Evolutionary conservation across 2,797 vertebrate genomes (phyloP), one percentile per base, ranked within the genome.

Genomic region (Danio kyathit): DNA sequence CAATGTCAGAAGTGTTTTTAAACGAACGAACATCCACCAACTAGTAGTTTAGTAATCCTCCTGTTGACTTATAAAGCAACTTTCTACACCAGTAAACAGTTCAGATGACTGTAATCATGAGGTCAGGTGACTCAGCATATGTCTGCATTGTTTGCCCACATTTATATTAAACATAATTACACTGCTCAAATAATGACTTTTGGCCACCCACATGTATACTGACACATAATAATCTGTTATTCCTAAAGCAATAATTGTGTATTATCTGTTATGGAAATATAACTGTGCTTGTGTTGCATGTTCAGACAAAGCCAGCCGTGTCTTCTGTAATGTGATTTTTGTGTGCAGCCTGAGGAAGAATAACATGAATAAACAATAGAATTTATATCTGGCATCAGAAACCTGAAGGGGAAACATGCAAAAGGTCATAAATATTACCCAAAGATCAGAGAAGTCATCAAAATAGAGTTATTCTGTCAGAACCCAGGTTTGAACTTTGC

Each of bases 371-470:
- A 21, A 43, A 65, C 38, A 65, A 56, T 64, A 29, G 61, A 80
- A 54, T 41, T 17, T 44, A 49, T 14, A 79, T 83, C 84, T 79
- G 19, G 65, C 12, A 64, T 16, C n/a, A 5, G 38, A 51, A 52
- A 76, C 21, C n/a, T 6, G 48, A 52, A 43, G 17, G 7, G 2
- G 6, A 74, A 17, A 38, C 44, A 49, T 51, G 13, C 71, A 74
- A 19, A 63, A 64, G 7, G 38, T 3, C 59, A 19, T 12, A 19
- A 64, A 76, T n/a, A n/a, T 60, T 21, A 14, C n/a, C 8, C 16
- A 61, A 70, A 6, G 46, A 7, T 38, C 46, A 16, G 46, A 19
- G 43, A 21, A 6, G 11, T 7, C 11, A n/a, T n/a, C n/a, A n/a
- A n/a, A n/a, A n/a, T n/a, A n/a, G n/a, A n/a, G n/a, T n/a, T n/a